Percentiles rank a stretch among this genome's conserved stretches.
phyloP scores from a whole-genome alignment of 2,113 vertebrate genomes.

The Heloderma charlesbogerti region DNA sequence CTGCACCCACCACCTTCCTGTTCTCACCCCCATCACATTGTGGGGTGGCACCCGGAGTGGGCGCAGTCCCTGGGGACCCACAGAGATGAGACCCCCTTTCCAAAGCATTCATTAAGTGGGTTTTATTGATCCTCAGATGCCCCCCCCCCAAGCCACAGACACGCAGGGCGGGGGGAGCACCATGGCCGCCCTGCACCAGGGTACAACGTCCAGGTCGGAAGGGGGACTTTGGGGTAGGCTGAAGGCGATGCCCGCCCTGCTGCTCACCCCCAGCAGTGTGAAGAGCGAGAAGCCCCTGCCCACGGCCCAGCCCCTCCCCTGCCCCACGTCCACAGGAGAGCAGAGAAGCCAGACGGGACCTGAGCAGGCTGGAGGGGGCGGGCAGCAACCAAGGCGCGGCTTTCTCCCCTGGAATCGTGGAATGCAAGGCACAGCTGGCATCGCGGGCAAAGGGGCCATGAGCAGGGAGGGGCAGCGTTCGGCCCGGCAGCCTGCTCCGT shows the following conservation, averaged over 20 bases:
- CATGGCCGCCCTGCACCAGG: not conserved
- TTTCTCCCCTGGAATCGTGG: not conserved
- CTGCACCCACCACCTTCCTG: not conserved
- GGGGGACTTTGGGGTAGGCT: not conserved
- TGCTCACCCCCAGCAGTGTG: not conserved
- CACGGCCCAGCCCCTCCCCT: no score
- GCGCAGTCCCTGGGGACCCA: not conserved
- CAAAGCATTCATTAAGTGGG: not conserved
- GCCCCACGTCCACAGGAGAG: no score
- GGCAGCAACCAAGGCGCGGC: not conserved
- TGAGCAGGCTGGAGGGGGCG: not conserved
- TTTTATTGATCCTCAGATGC: constrained; percentile 4
- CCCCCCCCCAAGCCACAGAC: no score
- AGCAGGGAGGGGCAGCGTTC: not conserved
- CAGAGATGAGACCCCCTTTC: not conserved
- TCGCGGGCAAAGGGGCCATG: not conserved
- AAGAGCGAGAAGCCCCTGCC: not conserved
- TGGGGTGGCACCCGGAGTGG: no score
- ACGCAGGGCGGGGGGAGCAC: no score
- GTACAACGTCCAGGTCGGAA: not conserved
- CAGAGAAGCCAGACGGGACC: not conserved
- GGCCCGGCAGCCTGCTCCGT: no score
- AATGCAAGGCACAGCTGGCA: not conserved
- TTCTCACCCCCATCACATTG: rapidly evolving
- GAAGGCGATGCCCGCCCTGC: rapidly evolving